phyloP scores from a whole-genome alignment of 1,140 invertebrate genomes.

The Heliconius hermathena region DNA sequence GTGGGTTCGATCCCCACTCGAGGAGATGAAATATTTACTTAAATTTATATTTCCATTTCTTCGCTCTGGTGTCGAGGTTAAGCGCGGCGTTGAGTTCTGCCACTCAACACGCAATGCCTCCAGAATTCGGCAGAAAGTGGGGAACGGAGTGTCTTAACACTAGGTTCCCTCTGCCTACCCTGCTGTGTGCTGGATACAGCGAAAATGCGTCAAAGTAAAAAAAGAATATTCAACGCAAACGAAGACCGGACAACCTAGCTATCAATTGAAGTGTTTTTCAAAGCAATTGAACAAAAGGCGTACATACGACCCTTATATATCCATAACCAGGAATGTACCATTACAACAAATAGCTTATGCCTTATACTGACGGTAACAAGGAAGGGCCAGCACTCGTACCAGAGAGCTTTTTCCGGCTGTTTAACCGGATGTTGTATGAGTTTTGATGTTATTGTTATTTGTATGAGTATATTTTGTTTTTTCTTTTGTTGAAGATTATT shows the following conservation, averaged over 20 bases:
- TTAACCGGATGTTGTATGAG: slow-evolving; percentile 27
- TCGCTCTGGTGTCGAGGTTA: no score
- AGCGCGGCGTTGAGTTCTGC: no score
- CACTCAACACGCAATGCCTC: no score
- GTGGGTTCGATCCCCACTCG: no score
- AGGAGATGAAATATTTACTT: no score
- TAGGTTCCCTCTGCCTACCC: no score
- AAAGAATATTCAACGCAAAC: neutral
- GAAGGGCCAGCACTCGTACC: slow-evolving; percentile 20
- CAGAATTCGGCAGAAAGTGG: no score
- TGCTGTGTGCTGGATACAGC: no score
- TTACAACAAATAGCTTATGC: slow-evolving; percentile 6
- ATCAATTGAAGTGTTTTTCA: neutral
- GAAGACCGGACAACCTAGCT: neutral
- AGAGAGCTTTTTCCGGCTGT: slow-evolving; percentile 25
- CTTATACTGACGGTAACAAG: slow-evolving; percentile 8
- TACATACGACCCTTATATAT: neutral
- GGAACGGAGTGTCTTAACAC: no score
- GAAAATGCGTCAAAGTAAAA: no score
- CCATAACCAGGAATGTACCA: neutral
- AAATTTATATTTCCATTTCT: no score
- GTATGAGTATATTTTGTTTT: slow-evolving; percentile 9
- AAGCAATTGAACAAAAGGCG: slow-evolving; percentile 8
- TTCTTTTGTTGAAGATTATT: no score
- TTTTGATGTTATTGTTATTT: slow-evolving; percentile 16